These are phyloP conservation scores for Stramonita haemastoma DNA, from an alignment of 2,888 invertebrate genomes.

Conservation along the genomic window DNA sequence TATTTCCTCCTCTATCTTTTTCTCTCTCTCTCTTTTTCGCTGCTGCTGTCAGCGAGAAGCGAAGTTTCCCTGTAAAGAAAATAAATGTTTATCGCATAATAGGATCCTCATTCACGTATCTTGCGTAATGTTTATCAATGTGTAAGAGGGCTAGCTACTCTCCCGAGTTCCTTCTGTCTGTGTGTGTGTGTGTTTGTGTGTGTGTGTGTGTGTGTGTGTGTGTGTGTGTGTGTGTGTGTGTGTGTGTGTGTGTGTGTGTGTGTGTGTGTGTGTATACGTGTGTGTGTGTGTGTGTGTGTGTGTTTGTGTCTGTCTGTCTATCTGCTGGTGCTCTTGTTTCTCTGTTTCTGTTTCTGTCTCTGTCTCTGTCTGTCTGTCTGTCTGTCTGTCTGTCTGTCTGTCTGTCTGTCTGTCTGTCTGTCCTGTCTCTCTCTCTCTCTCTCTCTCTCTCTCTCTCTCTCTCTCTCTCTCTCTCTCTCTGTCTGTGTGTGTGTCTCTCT, in stretches of 20 bases:
- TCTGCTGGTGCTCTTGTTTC: background rate
- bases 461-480: constrained; percentile 23
- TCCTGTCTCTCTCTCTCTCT: constrained; percentile 7
- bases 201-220: too few species aligned
- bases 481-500: constrained; percentile 2
- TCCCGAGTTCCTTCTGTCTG: too few species aligned
- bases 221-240: background rate
- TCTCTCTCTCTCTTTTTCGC: background rate
- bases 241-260: constrained; percentile 6
- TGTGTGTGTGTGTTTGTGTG: too few species aligned
- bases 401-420: background rate
- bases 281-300: background rate
- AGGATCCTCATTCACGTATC: too few species aligned
- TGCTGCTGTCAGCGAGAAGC: too few species aligned
- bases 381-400: background rate
- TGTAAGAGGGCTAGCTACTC: too few species aligned
- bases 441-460: constrained; percentile 23
- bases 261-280: background rate
- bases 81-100: too few species aligned
- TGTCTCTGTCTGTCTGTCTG: background rate
- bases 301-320: background rate
- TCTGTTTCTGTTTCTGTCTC: background rate
- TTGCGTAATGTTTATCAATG: too few species aligned
- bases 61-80: too few species aligned
- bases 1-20: background rate